Base-by-base conservation (phyloP, 1,140 invertebrate genomes). In the silkworm (Bombyx mori) region DNA sequence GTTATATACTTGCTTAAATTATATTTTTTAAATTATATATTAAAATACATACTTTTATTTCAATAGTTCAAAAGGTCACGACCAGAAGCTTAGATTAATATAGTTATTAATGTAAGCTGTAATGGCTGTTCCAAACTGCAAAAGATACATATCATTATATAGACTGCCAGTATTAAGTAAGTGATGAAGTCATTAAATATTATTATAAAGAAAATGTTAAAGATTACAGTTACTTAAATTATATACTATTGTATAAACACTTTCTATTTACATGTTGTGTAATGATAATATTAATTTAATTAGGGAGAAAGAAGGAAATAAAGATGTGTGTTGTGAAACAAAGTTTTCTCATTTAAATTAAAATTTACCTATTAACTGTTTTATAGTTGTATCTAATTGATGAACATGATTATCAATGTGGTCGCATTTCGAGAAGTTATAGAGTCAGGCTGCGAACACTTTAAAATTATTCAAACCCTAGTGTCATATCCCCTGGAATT, bases 251-350 rank as follows among this genome's bases (percentile, higher is more conserved):
- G 80, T 86, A 84, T 86, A 83, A 86, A 84, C 82, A 77, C 83
- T 84, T 86, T 86, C 83, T 86, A 86, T 86, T 79, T 86, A 84
- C 83, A 86, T 86, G 81, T 86, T 86, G 83, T 86, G 81, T 82
- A 79, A 82, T 81, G 79, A 79, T 82, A 77, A 81, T 77, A 75
- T 73, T 76, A 81, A 81, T 79, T 76, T 69, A 71, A 75, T 74
- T 77, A 80, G 75, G 46, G 71, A 35, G 65, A 67, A 66, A 57
- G 67, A 75, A 58, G 71, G 62, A 75, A 83, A 80, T 81, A 77
- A 83, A 82, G 79, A 64, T 86, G 81, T 82, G 83, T 86, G 83
- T 86, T 82, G 80, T 83, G 73, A 73, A 72, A 71, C 46, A 26
- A 64, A 45, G n/a, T 60, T 61, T 66, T 60, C 46, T 63, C 4